These are phyloP conservation scores for Eulithis testata DNA, from an alignment of 2,888 invertebrate species.

Conservation along the genomic window DNA sequence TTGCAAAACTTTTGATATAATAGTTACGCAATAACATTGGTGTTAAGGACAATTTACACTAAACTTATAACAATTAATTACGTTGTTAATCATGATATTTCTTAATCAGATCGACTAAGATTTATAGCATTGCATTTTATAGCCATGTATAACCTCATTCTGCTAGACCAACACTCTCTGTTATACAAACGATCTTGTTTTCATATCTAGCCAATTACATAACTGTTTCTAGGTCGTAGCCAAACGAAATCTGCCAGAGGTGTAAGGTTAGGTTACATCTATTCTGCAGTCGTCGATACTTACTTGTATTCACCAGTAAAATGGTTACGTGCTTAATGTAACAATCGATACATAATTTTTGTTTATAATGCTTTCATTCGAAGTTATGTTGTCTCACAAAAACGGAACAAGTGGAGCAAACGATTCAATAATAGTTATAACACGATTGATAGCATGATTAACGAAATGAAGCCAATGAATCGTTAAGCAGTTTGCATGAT, in stretches of 20 bases:
- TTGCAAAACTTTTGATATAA: background rate
- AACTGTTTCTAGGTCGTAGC: slow-evolving; percentile 61
- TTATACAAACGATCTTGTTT: slow-evolving; percentile 63
- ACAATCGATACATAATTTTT: slow-evolving; percentile 8
- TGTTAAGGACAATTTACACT: no score
- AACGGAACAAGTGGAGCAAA: slow-evolving; percentile 33
- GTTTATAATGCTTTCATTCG: slow-evolving; percentile 11
- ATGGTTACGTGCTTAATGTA: slow-evolving; percentile 1
- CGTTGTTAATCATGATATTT: slow-evolving; percentile 4
- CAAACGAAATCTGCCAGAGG: slow-evolving; percentile 43
- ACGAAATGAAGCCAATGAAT: slow-evolving; percentile 42
- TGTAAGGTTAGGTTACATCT: slow-evolving; percentile 50
- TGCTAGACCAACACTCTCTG: slow-evolving; percentile 46
- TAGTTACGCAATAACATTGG: no score
- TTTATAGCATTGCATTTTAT: slow-evolving; percentile 28
- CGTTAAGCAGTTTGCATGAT: slow-evolving; percentile 44
- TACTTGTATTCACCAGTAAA: background rate
- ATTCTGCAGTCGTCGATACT: slow-evolving; percentile 5
- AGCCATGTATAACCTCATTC: slow-evolving; percentile 44
- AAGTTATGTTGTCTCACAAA: slow-evolving; percentile 25
- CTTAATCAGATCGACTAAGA: slow-evolving; percentile 12
- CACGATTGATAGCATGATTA: slow-evolving; percentile 35
- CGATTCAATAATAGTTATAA: slow-evolving; percentile 41
- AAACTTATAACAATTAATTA: background rate
- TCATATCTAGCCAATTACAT: slow-evolving; percentile 58